These are phyloP conservation scores for Tychaedon coryphoeus DNA, from an alignment of 2,113 vertebrate genomes.

Conservation along the genomic window DNA sequence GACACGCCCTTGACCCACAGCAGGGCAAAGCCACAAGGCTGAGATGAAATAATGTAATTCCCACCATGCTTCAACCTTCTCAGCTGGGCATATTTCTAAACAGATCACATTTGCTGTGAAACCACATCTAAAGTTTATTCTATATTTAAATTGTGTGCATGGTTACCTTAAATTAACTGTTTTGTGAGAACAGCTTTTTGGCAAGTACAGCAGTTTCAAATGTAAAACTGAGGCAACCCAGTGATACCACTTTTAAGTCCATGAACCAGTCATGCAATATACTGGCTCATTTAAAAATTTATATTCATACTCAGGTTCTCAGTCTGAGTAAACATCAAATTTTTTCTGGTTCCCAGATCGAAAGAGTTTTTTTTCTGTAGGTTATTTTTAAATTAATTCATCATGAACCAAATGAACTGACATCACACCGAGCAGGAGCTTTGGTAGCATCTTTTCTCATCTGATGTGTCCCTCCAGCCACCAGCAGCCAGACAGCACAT, in stretches of 20 bases:
- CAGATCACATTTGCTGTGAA: neutral
- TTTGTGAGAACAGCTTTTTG: neutral
- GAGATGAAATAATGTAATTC: neutral
- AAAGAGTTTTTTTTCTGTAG: neutral
- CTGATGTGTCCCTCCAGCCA: neutral
- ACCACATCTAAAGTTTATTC: neutral
- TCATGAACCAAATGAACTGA: neutral
- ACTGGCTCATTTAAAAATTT: neutral
- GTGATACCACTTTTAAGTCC: neutral
- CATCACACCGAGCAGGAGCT: neutral
- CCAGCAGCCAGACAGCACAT: fast-evolving
- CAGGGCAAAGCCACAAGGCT: neutral
- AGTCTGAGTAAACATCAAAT: slow-evolving; percentile 5
- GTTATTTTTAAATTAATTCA: slow-evolving; percentile 12
- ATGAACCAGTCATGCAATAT: neutral
- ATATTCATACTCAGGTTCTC: neutral
- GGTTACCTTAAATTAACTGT: neutral
- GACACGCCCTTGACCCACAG: neutral
- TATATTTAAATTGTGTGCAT: neutral
- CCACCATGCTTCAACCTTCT: neutral
- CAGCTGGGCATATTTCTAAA: neutral
- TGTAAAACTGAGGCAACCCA: neutral
- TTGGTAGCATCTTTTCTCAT: neutral
- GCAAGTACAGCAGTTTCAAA: neutral
- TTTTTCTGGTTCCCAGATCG: neutral